Conservation (phyloP, 35 echinoderm and acorn worm genomes). For the Patiria miniata region DNA sequence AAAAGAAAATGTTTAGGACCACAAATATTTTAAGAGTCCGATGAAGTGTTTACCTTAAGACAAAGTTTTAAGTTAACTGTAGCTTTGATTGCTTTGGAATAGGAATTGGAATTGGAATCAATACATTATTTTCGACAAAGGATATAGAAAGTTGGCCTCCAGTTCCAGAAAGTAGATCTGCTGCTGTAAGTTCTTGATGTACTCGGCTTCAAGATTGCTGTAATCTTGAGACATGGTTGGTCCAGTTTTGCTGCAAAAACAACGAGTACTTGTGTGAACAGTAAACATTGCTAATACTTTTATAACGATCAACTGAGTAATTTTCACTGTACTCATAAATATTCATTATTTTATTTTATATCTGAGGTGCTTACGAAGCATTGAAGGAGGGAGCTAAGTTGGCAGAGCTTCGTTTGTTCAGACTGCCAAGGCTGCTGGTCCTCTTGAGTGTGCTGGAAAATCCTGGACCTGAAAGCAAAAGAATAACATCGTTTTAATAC, state of each 20-base stretch:
- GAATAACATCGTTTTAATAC: background rate
- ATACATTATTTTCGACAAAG: slow-evolving; percentile 31
- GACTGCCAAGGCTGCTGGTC: slow-evolving; percentile 82
- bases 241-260: slow-evolving; percentile 60
- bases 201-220: slow-evolving; percentile 86
- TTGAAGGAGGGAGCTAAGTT: slow-evolving; percentile 71
- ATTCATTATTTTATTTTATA: background rate
- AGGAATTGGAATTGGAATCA: too few relatives aligned
- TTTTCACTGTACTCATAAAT: too few relatives aligned
- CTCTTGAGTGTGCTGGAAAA: slow-evolving; percentile 57
- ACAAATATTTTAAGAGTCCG: too few relatives aligned
- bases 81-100: too few relatives aligned
- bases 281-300: background rate
- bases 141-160: slow-evolving; percentile 99
- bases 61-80: too few relatives aligned
- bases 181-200: slow-evolving; percentile 96
- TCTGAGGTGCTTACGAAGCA: slow-evolving; percentile 62
- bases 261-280: too few relatives aligned
- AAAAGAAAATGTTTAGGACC: too few relatives aligned
- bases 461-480: slow-evolving; percentile 34
- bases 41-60: too few relatives aligned
- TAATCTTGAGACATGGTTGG: slow-evolving; percentile 21
- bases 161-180: slow-evolving; percentile 98
- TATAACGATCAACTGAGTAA: background rate
- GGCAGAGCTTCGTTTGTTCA: slow-evolving; percentile 69